A percentile compares a stretch with the other conserved stretches of the same genome.
Evolutionary conservation across 2,113 vertebrate genomes (phyloP).

Genomic region (cattle (Bos taurus)): DNA sequence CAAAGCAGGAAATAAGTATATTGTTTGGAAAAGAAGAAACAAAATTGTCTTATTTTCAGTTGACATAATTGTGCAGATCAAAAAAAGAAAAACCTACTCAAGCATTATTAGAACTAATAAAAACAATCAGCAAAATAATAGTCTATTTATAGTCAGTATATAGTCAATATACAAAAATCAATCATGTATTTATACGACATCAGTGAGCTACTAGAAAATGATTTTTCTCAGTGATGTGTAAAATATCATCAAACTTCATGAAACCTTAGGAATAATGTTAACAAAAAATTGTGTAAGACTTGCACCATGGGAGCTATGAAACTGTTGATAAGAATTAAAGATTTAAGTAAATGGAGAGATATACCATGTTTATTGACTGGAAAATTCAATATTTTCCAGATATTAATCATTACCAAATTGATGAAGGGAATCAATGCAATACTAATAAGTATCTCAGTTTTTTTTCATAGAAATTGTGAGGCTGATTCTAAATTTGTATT

Average conservation of each 20-base stretch:
- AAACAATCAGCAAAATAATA: neutral
- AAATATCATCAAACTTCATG: neutral
- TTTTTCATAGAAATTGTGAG: neutral
- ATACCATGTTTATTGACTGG: neutral
- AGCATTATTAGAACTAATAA: neutral
- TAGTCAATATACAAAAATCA: neutral
- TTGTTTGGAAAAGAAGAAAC: neutral
- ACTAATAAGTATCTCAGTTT: neutral
- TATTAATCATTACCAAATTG: neutral
- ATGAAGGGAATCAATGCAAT: neutral
- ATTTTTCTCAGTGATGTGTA: neutral
- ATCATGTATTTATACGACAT: neutral
- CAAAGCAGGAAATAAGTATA: neutral
- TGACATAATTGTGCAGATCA: neutral
- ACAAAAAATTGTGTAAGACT: neutral
- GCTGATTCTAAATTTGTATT: neutral
- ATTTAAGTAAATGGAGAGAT: neutral
- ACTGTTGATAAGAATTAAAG: neutral
- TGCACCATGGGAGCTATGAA: neutral
- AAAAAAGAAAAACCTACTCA: neutral
- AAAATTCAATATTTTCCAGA: neutral
- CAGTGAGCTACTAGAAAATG: neutral
- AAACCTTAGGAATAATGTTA: neutral
- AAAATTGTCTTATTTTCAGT: neutral
- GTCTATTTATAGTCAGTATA: neutral